Percentiles rank a stretch among this genome's conserved stretches.
These are phyloP conservation scores for Eupleurogrammus muticus DNA, from an alignment of 2,797 vertebrate species.

Conservation along the genomic window DNA sequence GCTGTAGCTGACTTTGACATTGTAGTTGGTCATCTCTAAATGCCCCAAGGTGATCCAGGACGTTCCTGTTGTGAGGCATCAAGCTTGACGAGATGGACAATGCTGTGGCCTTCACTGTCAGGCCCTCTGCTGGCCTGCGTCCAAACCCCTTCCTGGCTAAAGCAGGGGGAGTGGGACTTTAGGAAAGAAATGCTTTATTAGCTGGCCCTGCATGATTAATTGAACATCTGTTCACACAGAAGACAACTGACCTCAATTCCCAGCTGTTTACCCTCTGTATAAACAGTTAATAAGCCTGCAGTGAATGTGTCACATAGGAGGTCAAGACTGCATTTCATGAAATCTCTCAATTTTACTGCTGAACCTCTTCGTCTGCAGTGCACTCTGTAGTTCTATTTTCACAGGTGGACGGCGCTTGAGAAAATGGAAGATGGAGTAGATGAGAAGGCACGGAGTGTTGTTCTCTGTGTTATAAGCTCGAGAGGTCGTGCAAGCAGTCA, in stretches of 20 bases:
- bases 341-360: slow-evolving; percentile 27
- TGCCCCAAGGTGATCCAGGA: slow-evolving; percentile 16
- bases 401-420: slow-evolving; percentile 40
- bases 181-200: slow-evolving; percentile 79
- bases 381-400: slow-evolving; percentile 37
- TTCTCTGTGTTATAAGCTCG: slow-evolving; percentile 43
- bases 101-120: slow-evolving; percentile 62
- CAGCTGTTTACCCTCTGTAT: slow-evolving; percentile 79
- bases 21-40: slow-evolving; percentile 10
- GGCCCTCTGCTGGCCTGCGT: slow-evolving; percentile 66
- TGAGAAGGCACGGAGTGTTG: slow-evolving; percentile 35
- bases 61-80: slow-evolving; percentile 12
- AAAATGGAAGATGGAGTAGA: slow-evolving; percentile 32
- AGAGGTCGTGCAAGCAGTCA: slow-evolving; percentile 52
- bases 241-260: slow-evolving; percentile 76
- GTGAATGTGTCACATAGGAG: slow-evolving; percentile 58
- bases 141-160: slow-evolving; percentile 61
- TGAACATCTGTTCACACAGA: slow-evolving; percentile 80
- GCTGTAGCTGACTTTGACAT: slow-evolving; percentile 34
- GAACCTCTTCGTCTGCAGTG: slow-evolving; percentile 15
- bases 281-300: slow-evolving; percentile 73
- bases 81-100: slow-evolving; percentile 16
- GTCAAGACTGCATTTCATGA: slow-evolving; percentile 46
- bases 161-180: slow-evolving; percentile 63
- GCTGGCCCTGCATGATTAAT: slow-evolving; percentile 78